Evolutionary conservation across 2,888 invertebrate genomes (phyloP).

Genomic region (Protonemura montana): DNA sequence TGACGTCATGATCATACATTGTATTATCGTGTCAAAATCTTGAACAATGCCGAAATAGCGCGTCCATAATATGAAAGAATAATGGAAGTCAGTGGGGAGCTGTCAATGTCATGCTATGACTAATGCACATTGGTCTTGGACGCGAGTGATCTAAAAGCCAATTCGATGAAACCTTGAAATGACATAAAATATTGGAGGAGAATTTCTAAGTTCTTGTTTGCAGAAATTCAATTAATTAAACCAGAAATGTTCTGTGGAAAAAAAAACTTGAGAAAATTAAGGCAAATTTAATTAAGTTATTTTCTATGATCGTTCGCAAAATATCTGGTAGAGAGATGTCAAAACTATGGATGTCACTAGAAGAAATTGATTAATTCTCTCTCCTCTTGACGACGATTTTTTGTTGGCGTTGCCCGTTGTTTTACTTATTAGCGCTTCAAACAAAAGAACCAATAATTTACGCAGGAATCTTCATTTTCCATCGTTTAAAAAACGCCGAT

Average conservation of each 20-base stretch:
- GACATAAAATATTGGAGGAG: not conserved
- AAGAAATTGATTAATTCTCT: not conserved
- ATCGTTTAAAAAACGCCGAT: not conserved
- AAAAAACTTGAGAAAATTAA: not conserved
- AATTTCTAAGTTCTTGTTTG: conserved; percentile 10
- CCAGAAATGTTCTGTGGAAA: too few species aligned
- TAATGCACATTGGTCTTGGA: conserved; percentile 15
- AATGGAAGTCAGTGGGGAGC: conserved; percentile 21
- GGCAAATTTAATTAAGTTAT: not conserved
- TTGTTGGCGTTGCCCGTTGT: not conserved
- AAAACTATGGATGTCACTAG: not conserved
- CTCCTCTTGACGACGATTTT: not conserved
- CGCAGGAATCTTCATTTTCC: not conserved
- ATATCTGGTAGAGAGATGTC: not conserved
- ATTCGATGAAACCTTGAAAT: not conserved
- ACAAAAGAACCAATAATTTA: not conserved
- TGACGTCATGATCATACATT: conserved; percentile 33
- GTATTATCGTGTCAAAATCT: conserved; percentile 40
- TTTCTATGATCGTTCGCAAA: not conserved
- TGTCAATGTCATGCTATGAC: conserved; percentile 30
- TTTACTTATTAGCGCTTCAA: not conserved
- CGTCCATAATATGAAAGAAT: conserved; percentile 28
- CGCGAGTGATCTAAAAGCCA: not conserved
- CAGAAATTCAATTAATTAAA: not conserved
- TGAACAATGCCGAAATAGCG: conserved; percentile 33